Evolutionary conservation across 2,888 invertebrate species (phyloP).

Genomic region (Teinopalpus imperialis): DNA sequence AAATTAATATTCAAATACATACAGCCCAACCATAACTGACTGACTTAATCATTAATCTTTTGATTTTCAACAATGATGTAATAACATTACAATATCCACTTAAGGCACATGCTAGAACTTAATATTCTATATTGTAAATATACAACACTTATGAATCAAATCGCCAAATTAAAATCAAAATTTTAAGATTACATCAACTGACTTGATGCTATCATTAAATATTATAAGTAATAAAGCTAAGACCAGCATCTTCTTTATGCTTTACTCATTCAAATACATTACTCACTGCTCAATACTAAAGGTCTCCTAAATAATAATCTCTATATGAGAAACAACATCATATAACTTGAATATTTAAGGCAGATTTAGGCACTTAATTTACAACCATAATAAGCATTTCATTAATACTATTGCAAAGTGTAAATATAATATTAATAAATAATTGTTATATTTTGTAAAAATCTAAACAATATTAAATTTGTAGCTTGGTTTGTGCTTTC

Average conservation of each 20-base stretch:
- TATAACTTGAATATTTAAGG: slow-evolving; percentile 52
- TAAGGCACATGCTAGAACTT: slow-evolving; percentile 25
- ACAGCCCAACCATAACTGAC: slow-evolving; percentile 12
- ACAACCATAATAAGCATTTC: slow-evolving; percentile 46
- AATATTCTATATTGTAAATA: slow-evolving; percentile 6
- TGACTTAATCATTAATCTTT: slow-evolving; percentile 12
- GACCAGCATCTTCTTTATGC: slow-evolving; percentile 52
- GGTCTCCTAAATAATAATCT: slow-evolving; percentile 35
- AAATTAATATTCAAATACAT: slow-evolving; percentile 19
- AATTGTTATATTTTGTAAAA: slow-evolving; percentile 39
- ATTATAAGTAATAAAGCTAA: slow-evolving; percentile 66
- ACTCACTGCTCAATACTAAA: slow-evolving; percentile 37
- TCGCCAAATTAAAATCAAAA: slow-evolving; percentile 3
- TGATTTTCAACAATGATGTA: slow-evolving; percentile 19
- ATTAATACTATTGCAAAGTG: slow-evolving; percentile 55
- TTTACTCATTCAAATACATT: slow-evolving; percentile 29
- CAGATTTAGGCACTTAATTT: slow-evolving; percentile 68
- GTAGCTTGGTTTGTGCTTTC: slow-evolving; percentile 74
- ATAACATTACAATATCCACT: slow-evolving; percentile 16
- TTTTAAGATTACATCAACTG: slow-evolving; percentile 24
- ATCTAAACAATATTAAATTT: slow-evolving; percentile 57
- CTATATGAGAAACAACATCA: slow-evolving; percentile 37
- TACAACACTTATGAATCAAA: slow-evolving; percentile 4
- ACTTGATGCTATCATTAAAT: slow-evolving; percentile 37
- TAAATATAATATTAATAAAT: slow-evolving; percentile 51